Evolutionary conservation across 1,140 invertebrate species (phyloP).

Genomic region (Magallana gigas): DNA sequence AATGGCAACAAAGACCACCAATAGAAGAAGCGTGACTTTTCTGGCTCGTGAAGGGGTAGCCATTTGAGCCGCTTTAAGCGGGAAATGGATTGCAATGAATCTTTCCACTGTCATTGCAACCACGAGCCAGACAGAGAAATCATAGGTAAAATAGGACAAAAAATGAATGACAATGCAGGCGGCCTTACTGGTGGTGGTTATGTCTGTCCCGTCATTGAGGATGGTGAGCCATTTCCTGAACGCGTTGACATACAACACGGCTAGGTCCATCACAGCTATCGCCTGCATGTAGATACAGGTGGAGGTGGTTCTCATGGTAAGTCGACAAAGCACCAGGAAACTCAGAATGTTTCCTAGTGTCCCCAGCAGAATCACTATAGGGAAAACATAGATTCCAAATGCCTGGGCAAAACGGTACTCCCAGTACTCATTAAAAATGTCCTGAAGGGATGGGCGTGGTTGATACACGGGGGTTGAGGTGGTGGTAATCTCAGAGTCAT

Average conservation of each 20-base stretch:
- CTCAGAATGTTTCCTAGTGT: slow-evolving; percentile 73
- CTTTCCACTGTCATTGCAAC: slow-evolving; percentile 75
- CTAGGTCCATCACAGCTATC: slow-evolving; percentile 71
- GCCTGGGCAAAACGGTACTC: slow-evolving; percentile 58
- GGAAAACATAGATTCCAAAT: slow-evolving; percentile 68
- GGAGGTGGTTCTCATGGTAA: slow-evolving; percentile 66
- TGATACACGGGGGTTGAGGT: background rate
- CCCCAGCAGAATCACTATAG: slow-evolving; percentile 70
- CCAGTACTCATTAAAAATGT: slow-evolving; percentile 49
- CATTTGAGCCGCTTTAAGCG: slow-evolving; percentile 62
- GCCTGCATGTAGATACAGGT: slow-evolving; percentile 74
- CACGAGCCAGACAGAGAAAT: slow-evolving; percentile 71
- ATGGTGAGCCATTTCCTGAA: slow-evolving; percentile 61
- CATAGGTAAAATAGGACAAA: slow-evolving; percentile 64
- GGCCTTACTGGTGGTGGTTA: slow-evolving; percentile 44
- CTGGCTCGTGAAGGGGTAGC: slow-evolving; percentile 58
- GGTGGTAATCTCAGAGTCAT: background rate
- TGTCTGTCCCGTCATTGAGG: slow-evolving; percentile 55
- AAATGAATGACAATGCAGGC: slow-evolving; percentile 62
- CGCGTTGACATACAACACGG: slow-evolving; percentile 67
- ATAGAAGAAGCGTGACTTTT: slow-evolving; percentile 54
- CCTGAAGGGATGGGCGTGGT: slow-evolving; percentile 17
- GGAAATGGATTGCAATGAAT: slow-evolving; percentile 70
- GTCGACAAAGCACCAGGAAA: slow-evolving; percentile 69
- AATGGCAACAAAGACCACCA: slow-evolving; percentile 54